These are phyloP conservation scores for Morone saxatilis DNA, from an alignment of 2,113 vertebrate genomes.

Conservation along the genomic window DNA sequence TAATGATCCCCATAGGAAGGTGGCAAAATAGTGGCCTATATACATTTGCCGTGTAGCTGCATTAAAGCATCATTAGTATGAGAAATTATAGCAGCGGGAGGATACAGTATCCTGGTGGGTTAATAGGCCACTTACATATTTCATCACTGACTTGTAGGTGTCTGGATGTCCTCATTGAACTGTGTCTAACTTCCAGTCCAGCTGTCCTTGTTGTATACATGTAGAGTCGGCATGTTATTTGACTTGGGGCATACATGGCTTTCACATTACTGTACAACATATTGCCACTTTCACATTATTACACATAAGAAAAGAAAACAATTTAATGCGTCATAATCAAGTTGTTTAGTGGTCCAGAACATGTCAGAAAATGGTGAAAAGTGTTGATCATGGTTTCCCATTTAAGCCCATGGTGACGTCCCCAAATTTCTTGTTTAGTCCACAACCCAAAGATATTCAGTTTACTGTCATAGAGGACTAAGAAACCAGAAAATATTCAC, in stretches of 20 bases:
- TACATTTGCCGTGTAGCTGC: conserved; percentile 8
- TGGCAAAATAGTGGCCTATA: conserved; percentile 3
- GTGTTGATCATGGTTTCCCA: no score
- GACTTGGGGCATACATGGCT: no score
- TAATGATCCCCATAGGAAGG: conserved; percentile 40
- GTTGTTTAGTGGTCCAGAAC: no score
- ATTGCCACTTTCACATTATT: not conserved
- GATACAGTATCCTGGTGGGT: conserved; percentile 1
- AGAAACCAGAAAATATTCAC: no score
- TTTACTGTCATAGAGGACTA: no score
- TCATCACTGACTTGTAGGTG: not conserved
- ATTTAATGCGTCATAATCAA: not conserved
- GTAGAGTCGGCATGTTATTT: not conserved
- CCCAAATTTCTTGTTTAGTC: no score
- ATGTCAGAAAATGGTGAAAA: not conserved
- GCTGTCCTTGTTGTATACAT: not conserved
- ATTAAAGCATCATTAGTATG: conserved; percentile 24
- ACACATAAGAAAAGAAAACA: not conserved
- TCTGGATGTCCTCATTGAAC: conserved; percentile 11
- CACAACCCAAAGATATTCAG: no score
- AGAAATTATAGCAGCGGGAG: conserved; percentile 14
- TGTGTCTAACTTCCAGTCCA: not conserved
- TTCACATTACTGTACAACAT: no score
- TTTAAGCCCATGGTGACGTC: no score
- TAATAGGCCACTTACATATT: not conserved